Evolutionary conservation across 2,888 invertebrate species (phyloP), one percentile per base, ranked within the genome.

Genomic region (Julus scandinavius): DNA sequence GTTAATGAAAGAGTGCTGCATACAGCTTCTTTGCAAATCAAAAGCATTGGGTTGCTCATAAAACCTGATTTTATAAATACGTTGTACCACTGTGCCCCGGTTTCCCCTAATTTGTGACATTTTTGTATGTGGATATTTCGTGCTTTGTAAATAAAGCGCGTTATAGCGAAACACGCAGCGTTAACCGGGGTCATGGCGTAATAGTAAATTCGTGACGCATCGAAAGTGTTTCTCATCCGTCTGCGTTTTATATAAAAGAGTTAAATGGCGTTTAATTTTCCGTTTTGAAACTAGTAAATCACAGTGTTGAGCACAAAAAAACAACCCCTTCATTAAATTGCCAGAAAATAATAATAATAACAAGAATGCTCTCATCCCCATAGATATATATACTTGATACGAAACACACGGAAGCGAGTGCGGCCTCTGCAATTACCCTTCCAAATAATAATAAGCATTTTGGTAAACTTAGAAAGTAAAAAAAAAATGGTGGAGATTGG

Each of bases 261-360:
- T 72, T 72, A 72, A 72, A 72, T 72, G 80, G 80, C 80, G 80
- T 80, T 80, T 80, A 80, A 80, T 80, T 80, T 13, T 80, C 80
- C 11, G 80, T 38, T 80, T 29, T 38, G 38, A 20, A 80, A 63
- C 7, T 80, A 80, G 80, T 80, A 80, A 80, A 80, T 80, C 80
- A 80, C 63, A 2, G n/a, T n/a, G n/a, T n/a, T n/a, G 15, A 1
- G 80, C 80, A 7, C 80, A 63, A 63, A 63, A n/a, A n/a, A n/a
- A n/a, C n/a, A 17, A 17, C 17, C 54, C 80, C 38, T 38, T 80
- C 38, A 80, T 80, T 80, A 80, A 80, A 80, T 80, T 80, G 80
- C 80, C 80, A 80, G 29, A 80, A 63, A 80, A 80, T 80, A 80
- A 20, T 80, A 80, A 80, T 80, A 80, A 11, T 80, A 80, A 20